Conservation (phyloP, 1,140 invertebrate genomes). For the Drosophila mojavensis region DNA sequence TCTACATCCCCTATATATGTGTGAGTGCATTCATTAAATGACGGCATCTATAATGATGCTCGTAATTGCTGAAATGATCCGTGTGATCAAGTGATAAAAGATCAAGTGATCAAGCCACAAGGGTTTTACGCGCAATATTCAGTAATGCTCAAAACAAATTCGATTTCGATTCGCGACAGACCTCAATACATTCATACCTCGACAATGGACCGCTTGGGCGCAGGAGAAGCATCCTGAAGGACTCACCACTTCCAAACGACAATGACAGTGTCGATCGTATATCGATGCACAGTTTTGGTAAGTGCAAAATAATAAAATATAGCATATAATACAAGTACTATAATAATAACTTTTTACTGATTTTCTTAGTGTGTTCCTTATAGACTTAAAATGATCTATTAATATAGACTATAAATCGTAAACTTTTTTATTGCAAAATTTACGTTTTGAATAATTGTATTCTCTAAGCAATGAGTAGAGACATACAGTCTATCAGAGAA, state of each 20-base stretch:
- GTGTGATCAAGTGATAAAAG: slow-evolving; percentile 1
- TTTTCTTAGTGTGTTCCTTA: no score
- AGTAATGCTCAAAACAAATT: slow-evolving; percentile 2
- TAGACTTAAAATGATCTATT: no score
- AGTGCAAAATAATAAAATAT: slow-evolving; percentile 21
- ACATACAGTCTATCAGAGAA: not conserved
- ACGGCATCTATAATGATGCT: slow-evolving; percentile 30
- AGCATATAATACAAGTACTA: not conserved
- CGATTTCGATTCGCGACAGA: slow-evolving; percentile 40
- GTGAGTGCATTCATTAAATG: not conserved
- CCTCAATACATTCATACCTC: slow-evolving; percentile 70
- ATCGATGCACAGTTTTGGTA: slow-evolving; percentile 75
- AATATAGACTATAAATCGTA: no score
- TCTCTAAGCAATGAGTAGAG: no score
- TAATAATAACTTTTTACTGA: no score
- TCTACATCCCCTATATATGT: not conserved
- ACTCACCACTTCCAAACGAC: slow-evolving; percentile 80
- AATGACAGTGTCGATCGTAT: slow-evolving; percentile 69
- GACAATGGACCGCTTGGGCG: slow-evolving; percentile 85
- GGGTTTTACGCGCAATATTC: slow-evolving; percentile 20
- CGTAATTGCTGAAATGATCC: slow-evolving; percentile 14
- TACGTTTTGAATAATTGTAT: no score
- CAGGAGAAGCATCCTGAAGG: slow-evolving; percentile 88
- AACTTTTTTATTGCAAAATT: no score
- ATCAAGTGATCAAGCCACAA: not conserved